Evolutionary conservation across 2,888 invertebrate species (phyloP), one percentile per base, ranked within the genome.

Genomic region (Meteorus colon): DNA sequence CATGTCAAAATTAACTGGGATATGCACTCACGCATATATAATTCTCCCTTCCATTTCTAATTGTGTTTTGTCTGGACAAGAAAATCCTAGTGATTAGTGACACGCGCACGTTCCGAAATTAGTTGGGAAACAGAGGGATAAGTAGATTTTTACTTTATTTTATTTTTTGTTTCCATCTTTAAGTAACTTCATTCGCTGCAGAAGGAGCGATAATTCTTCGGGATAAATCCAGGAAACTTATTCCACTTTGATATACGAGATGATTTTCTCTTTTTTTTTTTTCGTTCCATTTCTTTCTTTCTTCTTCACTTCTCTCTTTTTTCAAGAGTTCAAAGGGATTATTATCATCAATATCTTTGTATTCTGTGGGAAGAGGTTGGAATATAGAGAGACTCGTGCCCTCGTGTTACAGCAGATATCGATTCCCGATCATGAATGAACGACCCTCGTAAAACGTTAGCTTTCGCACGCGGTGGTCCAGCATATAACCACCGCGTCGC

Each of bases 71-170:
- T 81, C 78, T 79, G 72, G 75, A 74, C 73, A 19, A 65, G 63
- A 74, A 79, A 81, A 81, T 81, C 80, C 80, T 76, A 10, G 70
- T 78, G 81, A 81, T 82, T 80, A 80, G 70, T 77, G 77, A 77
- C 71, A 71, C 60, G 45, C 75, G 78, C 81, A 81, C 82, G 82
- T 79, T 77, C 77, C 45, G 73, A 51, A 51, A 45, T 74, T 70
- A 74, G 59, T 78, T 76, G 73, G 73, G 65, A 59, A 29, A 12
- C 62, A 29, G 16, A n/a, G 31, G 16, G 31, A 63, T 63, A 29
- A 59, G 68, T 65, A 55, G 68, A 74, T 67, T 78, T 68, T 67
- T 73, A 78, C 77, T 74, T 76, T 69, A 75, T 62, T 78, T 77
- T 75, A 77, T 68, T 77, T 69, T 78, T 66, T 63, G 34, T 73